Base-by-base conservation (phyloP, 1,140 invertebrate species). In the Drosophila nannoptera region DNA sequence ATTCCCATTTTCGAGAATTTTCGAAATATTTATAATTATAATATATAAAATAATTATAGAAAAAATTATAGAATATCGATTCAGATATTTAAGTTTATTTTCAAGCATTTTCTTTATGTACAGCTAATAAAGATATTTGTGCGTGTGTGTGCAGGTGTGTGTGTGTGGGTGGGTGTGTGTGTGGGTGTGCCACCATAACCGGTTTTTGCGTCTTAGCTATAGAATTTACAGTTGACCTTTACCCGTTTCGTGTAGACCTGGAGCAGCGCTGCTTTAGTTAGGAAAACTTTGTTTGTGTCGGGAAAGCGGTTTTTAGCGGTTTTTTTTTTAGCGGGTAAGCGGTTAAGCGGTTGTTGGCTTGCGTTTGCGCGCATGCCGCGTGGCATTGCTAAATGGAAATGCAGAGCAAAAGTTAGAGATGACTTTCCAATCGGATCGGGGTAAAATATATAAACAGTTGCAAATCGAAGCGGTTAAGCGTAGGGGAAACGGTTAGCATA, bases 381-480 rank as follows among this genome's bases (percentile, higher is more conserved):
- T 84, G 66, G 63, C 80, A 84, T 84, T 84, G 70, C 80, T 84
- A 86, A 68, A 73, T 56, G 52, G 35, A 35, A 82, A 82, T 67
- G 55, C 78, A 69, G 81, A 77, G 73, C 77, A 67, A 81, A 62
- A 65, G 58, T 78, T 74, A 74, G 36, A 76, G 65, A 45, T 49
- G 46, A 8, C n/a, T 45, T 49, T 22, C 31, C 14, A 12, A 43
- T 43, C 40, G 14, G 46, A 59, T 59, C 35, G 32, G 11, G 12
- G 40, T 53, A 8, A 53, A 32, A 33, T 63, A 6, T 3, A 6
- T 52, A 12, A 53, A 36, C 40, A 45, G 29, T 1, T 29, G n/a
- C 49, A 36, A 46, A 9, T 36, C 7, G 38, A 16, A 45, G 53
- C 33, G 8, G 38, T 16, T 22, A 36, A 32, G 6, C 2, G 16